Evolutionary conservation across 30 jellyfish, hydroid and myxozoan genomes (phyloP).

Genomic region (Turritopsis rubra): DNA sequence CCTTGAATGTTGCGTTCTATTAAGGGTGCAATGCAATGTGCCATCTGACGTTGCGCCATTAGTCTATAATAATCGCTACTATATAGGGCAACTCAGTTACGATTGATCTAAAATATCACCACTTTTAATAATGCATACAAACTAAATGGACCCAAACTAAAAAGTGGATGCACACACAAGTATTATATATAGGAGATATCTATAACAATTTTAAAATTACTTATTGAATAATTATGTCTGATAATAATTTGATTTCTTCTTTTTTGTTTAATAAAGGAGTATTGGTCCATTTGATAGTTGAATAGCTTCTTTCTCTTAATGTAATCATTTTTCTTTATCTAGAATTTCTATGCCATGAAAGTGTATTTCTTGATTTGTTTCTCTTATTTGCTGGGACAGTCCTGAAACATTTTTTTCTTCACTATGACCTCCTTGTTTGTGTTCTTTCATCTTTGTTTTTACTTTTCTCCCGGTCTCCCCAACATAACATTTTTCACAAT

Average conservation of each 20-base stretch:
- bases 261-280: background rate
- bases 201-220: too few relatives aligned
- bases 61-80: too few relatives aligned
- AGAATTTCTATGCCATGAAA: background rate
- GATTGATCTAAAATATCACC: too few relatives aligned
- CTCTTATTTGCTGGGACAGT: background rate
- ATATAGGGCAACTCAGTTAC: too few relatives aligned
- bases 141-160: too few relatives aligned
- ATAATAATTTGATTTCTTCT: background rate
- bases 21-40: too few relatives aligned
- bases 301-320: background rate
- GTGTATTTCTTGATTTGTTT: background rate
- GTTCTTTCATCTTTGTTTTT: background rate
- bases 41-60: too few relatives aligned
- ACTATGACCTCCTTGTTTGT: background rate
- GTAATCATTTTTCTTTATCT: background rate
- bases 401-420: background rate
- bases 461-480: background rate
- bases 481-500: background rate
- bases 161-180: too few relatives aligned
- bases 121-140: too few relatives aligned
- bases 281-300: background rate
- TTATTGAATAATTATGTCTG: too few relatives aligned
- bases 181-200: too few relatives aligned
- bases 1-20: too few relatives aligned